phyloP scores from a whole-genome alignment of 2,113 vertebrate species.

The Pseudorhombus dupliciocellatus region DNA sequence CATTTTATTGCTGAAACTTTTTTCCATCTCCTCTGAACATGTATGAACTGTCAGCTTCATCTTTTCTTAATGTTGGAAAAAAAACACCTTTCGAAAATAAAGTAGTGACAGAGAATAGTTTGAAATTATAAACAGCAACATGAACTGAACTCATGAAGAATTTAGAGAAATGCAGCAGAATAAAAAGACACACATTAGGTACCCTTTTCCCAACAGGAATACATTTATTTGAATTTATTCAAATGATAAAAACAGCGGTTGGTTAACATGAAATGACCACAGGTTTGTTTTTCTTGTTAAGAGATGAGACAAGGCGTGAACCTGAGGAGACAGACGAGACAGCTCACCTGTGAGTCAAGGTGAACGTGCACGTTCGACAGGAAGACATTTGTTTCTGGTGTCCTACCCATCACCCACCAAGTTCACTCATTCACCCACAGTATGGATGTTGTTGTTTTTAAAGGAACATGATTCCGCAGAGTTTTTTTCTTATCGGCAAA shows the following conservation, averaged over 20 bases:
- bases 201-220: constrained; percentile 49
- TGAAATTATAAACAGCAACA: too few relatives aligned
- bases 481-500: constrained; percentile 4
- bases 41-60: too few relatives aligned
- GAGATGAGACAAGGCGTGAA: constrained; percentile 51
- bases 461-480: background rate
- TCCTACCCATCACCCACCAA: background rate
- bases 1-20: too few relatives aligned
- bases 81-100: too few relatives aligned
- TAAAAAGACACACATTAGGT: background rate
- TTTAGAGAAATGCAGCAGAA: background rate
- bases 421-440: background rate
- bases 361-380: constrained; percentile 26
- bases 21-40: too few relatives aligned
- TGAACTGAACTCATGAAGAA: too few relatives aligned
- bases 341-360: background rate
- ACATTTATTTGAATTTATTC: constrained; percentile 75
- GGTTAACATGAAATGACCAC: constrained; percentile 73
- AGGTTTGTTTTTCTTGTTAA: constrained; percentile 27
- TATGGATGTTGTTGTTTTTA: background rate
- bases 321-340: background rate
- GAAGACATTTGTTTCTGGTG: constrained; percentile 4
- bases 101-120: too few relatives aligned
- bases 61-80: too few relatives aligned
- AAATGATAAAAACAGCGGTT: constrained; percentile 75